Evolutionary conservation across 2,888 invertebrate genomes (phyloP).

Genomic region (Metellina segmentata): DNA sequence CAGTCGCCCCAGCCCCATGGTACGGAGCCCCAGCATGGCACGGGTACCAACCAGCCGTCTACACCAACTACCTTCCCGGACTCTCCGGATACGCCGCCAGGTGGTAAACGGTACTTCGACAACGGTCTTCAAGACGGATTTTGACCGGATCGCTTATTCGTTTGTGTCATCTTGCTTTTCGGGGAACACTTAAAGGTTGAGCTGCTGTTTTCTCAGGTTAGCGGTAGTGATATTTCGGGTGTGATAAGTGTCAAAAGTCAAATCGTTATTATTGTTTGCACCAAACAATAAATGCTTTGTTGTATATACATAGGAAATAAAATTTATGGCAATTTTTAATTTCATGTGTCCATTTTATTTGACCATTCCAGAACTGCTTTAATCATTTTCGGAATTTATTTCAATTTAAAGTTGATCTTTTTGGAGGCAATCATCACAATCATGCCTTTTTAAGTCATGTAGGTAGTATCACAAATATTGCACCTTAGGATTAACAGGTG

Average conservation of each 20-base stretch:
- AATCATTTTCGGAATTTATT: too few species aligned
- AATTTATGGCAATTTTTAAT: slow-evolving; percentile 39
- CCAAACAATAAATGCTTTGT: slow-evolving; percentile 2
- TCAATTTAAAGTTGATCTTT: too few species aligned
- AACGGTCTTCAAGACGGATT: neutral
- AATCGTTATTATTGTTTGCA: neutral
- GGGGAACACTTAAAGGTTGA: neutral
- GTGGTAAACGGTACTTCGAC: slow-evolving; percentile 27
- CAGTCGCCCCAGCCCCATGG: slow-evolving; percentile 25
- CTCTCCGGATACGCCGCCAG: slow-evolving; percentile 22
- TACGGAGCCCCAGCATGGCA: slow-evolving; percentile 12
- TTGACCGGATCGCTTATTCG: neutral
- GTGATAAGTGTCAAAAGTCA: neutral
- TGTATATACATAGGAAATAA: slow-evolving; percentile 51
- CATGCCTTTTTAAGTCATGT: too few species aligned
- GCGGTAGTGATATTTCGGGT: slow-evolving; percentile 36
- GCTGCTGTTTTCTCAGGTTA: slow-evolving; percentile 3
- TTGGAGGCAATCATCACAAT: too few species aligned
- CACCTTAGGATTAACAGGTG: too few species aligned
- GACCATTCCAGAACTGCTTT: too few species aligned
- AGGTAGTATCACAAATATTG: too few species aligned
- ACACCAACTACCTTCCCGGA: neutral
- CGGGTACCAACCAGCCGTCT: neutral
- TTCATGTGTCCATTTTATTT: too few species aligned
- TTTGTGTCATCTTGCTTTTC: neutral